Evolutionary conservation across 1,140 invertebrate genomes (phyloP).

Genomic region (Danaus melanippus): DNA sequence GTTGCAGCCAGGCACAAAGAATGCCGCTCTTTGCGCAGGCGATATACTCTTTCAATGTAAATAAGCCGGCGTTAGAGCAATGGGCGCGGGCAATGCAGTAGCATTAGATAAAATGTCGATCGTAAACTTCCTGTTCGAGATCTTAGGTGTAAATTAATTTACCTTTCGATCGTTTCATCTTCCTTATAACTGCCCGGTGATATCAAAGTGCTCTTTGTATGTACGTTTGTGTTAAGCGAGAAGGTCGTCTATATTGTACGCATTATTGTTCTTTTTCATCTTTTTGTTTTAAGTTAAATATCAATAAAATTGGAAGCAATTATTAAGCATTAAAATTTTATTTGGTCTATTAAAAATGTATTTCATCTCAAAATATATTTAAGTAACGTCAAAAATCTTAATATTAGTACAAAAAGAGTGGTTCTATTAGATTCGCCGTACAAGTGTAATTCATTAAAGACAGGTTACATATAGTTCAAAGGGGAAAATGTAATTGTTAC

Average conservation of each 20-base stretch:
- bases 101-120: slow-evolving; percentile 60
- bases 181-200: slow-evolving; percentile 1
- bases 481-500: not conserved
- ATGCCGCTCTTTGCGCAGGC: slow-evolving; percentile 53
- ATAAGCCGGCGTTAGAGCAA: slow-evolving; percentile 38
- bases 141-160: slow-evolving; percentile 62
- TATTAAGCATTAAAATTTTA: no score
- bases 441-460: not conserved
- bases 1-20: slow-evolving; percentile 53
- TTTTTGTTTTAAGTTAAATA: no score
- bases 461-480: slow-evolving; percentile 7
- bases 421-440: no score
- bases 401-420: no score
- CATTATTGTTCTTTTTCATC: no score
- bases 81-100: slow-evolving; percentile 37
- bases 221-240: no score
- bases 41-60: slow-evolving; percentile 50
- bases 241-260: no score
- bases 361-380: no score
- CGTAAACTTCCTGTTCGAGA: slow-evolving; percentile 61
- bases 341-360: no score
- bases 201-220: no score
- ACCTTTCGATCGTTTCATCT: slow-evolving; percentile 57
- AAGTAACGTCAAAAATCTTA: no score
- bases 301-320: no score